Evolutionary conservation across 53 echinoderm and acorn worm genomes (phyloP).

Genomic region (Astropecten irregularis): DNA sequence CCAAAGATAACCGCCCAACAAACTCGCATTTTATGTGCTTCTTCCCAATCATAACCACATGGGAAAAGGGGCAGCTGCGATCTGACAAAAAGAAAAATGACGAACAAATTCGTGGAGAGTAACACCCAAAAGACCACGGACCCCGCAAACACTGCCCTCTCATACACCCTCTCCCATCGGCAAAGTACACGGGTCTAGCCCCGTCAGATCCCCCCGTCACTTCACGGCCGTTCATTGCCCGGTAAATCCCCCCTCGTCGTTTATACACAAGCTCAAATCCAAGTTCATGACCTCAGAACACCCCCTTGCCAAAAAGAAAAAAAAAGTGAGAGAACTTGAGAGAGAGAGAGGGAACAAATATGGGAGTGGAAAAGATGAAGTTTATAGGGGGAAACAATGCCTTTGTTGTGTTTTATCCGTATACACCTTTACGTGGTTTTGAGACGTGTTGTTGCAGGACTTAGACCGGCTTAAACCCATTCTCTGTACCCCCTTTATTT

Average conservation of each 20-base stretch:
- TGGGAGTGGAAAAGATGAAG: too few relatives aligned
- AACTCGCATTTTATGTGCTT: too few relatives aligned
- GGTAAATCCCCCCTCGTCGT: neutral
- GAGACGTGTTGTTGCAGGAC: conserved; percentile 74
- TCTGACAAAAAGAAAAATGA: too few relatives aligned
- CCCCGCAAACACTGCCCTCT: too few relatives aligned
- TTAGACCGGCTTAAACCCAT: conserved; percentile 73
- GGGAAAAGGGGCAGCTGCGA: too few relatives aligned
- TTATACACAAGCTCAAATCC: neutral
- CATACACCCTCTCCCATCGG: neutral
- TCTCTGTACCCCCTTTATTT: conserved; percentile 52
- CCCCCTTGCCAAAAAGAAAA: neutral
- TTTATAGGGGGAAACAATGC: neutral
- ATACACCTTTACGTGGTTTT: conserved; percentile 7
- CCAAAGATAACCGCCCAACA: too few relatives aligned
- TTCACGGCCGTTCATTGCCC: conserved; percentile 50
- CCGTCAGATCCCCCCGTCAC: neutral
- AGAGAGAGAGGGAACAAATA: too few relatives aligned
- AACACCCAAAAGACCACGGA: too few relatives aligned
- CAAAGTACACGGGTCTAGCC: neutral
- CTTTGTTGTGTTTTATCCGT: conserved; percentile 22
- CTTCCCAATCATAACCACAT: too few relatives aligned
- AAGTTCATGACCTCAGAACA: conserved; percentile 41
- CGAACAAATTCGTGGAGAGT: too few relatives aligned
- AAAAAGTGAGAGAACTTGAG: too few relatives aligned